Base-by-base conservation (phyloP, 2,797 vertebrate species). In the Hypotaenidia philippensis region DNA sequence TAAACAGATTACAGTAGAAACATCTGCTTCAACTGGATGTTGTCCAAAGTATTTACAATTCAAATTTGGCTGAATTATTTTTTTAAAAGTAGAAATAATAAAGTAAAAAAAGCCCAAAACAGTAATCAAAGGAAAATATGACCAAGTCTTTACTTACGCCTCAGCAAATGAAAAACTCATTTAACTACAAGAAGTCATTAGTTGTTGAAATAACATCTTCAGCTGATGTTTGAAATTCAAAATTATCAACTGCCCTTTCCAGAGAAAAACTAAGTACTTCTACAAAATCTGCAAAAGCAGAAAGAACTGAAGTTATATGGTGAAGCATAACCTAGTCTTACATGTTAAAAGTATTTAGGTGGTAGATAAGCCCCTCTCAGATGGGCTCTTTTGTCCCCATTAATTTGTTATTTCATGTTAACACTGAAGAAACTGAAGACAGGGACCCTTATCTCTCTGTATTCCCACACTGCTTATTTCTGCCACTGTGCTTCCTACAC, bases 1-100 rank as follows among this genome's bases (percentile, higher is more conserved):
- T 92, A 89, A 90, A 90, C 20, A 65, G 92, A 93, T 90, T 92
- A 91, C 85, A 94, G 76, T 83, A 71, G 84, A 94, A 96, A 94
- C 91, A 95, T 92, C 95, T 96, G 91, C 45, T 92, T 92, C 71
- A 80, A 45, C 41, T 93, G 84, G 93, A 93, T 56, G 26, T 68
- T 87, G 85, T 92, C 93, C 91, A 91, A 78, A 56, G 53, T 38
- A 94, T 91, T 95, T 95, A 86, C 69, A 94, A 94, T 92, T 94
- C 69, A 90, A 91, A 91, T 90, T 47, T 41, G 44, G n/a, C 53
- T 78, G 13, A 20, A 78, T 60, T 92, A 66, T 76, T 84, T 90
- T 79, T 84, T 40, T 31, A 64, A 83, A 76, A 74, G 13, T 6
- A 63, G 52, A 76, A 84, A 81, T 83, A 90, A 75, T 45, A 70